Base-by-base conservation (phyloP, 2,113 vertebrate species). In the Pelmatolapia mariae region DNA sequence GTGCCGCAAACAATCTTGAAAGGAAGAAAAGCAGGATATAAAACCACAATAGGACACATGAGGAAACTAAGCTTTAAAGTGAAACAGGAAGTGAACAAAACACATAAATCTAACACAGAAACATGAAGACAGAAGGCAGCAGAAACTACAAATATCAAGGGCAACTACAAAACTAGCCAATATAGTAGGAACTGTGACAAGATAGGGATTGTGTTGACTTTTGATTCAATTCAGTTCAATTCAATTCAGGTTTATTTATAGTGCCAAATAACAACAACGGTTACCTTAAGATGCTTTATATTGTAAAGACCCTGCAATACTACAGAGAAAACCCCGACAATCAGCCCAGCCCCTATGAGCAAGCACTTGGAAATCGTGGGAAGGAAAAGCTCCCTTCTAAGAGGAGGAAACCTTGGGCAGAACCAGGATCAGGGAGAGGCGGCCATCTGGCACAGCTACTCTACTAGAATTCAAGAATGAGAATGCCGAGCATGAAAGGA, bases 401-500 rank as follows among this genome's bases (percentile, higher is more conserved):
- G 4, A 38, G 33, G 7, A 38, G 19, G 61, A 66, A 66, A 66
- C 31, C 19, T 66, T 6, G 6, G 18, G 61, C 31, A 36, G 59
- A 63, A 33, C 16, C 18, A 63, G 61, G 61, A 36, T 66, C 61
- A 38, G 18, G 18, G 10, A 66, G 18, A n/a, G 61, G 61, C 61
- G 6, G 31, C 59, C 6, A 63, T 66, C 10, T 36, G 31, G 24
- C 6, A 19, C 45, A 8, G 43, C 24, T 76, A 12, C 10, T 50
- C 16, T 47, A 19, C 16, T 31, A 76, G 16, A 76, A 7, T 29
- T 29, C 22, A 29, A 73, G 43, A 11, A 19, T 76, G 10, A 50
- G 4, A 50, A 76, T 50, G 10, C 1, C 1, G 24, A 50, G 0
- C 43, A 76, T 1, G 0, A 76, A 50, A 31, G 1, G 24, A 50